phyloP scores from a whole-genome alignment of 2,888 invertebrate species.

The Psococerastis gibbosa region DNA sequence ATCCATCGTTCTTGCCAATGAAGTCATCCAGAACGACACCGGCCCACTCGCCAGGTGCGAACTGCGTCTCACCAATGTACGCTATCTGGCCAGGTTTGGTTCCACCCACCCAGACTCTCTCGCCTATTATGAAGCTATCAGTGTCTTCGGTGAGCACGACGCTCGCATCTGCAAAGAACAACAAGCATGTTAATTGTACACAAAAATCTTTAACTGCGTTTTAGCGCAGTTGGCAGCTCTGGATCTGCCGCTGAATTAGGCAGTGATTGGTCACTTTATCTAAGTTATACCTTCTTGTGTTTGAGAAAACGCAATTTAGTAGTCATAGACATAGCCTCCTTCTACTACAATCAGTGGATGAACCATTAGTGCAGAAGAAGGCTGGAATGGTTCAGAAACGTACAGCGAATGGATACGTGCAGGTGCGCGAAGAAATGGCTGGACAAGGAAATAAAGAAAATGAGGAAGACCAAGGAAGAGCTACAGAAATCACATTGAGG shows the following conservation, averaged over 20 bases:
- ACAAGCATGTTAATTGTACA: too few relatives aligned
- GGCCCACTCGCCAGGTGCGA: slow-evolving; percentile 97
- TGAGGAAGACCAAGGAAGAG: too few relatives aligned
- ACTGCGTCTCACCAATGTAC: slow-evolving; percentile 87
- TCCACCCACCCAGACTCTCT: slow-evolving; percentile 85
- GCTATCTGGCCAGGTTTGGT: slow-evolving; percentile 82
- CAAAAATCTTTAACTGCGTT: too few relatives aligned
- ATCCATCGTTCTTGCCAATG: slow-evolving; percentile 95
- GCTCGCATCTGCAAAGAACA: slow-evolving; percentile 49
- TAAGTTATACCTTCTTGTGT: too few relatives aligned
- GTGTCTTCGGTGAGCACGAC: slow-evolving; percentile 71
- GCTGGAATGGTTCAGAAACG: too few relatives aligned
- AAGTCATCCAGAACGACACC: slow-evolving; percentile 91
- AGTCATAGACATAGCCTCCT: not conserved
- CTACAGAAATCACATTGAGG: too few relatives aligned
- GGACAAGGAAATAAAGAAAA: not conserved
- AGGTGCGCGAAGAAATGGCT: too few relatives aligned
- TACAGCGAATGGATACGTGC: too few relatives aligned
- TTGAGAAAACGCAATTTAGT: too few relatives aligned
- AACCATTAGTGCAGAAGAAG: not conserved
- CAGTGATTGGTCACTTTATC: too few relatives aligned
- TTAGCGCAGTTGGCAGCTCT: too few relatives aligned
- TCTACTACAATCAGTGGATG: not conserved
- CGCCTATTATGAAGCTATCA: slow-evolving; percentile 90
- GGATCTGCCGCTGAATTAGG: too few relatives aligned